Evolutionary conservation across 2,797 vertebrate genomes (phyloP), one percentile per base, ranked within the genome.

Genomic region (Halcyon smyrnensis): DNA sequence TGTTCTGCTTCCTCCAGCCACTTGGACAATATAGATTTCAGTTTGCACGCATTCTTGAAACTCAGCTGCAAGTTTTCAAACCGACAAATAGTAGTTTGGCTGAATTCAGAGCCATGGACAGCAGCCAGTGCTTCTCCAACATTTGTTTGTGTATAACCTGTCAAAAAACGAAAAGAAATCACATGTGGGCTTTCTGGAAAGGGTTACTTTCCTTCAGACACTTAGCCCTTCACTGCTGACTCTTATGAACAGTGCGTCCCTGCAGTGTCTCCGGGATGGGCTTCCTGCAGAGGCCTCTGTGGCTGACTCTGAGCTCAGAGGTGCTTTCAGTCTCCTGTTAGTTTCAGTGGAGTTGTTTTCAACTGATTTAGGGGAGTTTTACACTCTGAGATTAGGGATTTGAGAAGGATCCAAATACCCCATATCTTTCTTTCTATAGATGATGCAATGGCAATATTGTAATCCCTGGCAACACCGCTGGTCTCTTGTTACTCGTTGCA

Each of bases 51-150:
- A 0, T 99, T 99, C 98, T 99, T 99, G 95, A 99, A 99, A 97
- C 99, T 99, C 96, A 99, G 98, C 97, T 99, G 99, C 96, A 99
- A 97, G 97, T 99, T 99, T 98, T 99, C 99, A 97, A 99, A 99
- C 57, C 99, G 98, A 96, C 99, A 99, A 97, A 99, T 99, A 5
- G 99, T 99, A 18, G 99, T 99, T 97, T 99, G 99, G 96, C 99
- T 99, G 98, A 99, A 99, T 97, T 99, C 99, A 1, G 99, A 99
- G 93, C 99, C 99, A 0, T 99, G 99, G 79, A 99, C 99, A 1
- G 99, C 99, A 41, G 99, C 99, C 54, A 99, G 98, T 2, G 99
- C 99, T 97, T 99, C 99, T n/a, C 99, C 99, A 46, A 99, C 99
- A 1, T 99, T 99, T 23, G 99, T 99, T 96, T 99, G 99, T 16